Evolutionary conservation across 1,140 invertebrate genomes (phyloP).

Genomic region (Limonius californicus): DNA sequence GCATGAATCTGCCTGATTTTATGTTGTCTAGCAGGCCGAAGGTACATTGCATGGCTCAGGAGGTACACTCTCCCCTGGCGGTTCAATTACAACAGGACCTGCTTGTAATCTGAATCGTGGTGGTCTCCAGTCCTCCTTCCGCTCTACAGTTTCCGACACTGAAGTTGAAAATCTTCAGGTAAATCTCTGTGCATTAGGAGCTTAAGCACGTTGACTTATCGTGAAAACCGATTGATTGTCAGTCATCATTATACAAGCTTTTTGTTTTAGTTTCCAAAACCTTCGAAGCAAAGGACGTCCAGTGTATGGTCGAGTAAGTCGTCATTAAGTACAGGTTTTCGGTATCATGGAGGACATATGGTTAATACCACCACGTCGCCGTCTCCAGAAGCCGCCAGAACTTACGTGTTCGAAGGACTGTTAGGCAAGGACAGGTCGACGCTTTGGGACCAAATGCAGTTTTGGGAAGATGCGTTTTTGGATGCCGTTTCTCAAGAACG

Average conservation of each 20-base stretch:
- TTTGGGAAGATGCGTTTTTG: slow-evolving; percentile 99
- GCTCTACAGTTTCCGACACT: slow-evolving; percentile 89
- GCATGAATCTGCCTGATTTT: slow-evolving; percentile 44
- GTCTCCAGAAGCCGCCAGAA: slow-evolving; percentile 79
- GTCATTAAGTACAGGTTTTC: slow-evolving; percentile 79
- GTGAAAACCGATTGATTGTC: neutral
- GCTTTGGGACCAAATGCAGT: slow-evolving; percentile 99
- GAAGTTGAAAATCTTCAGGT: slow-evolving; percentile 87
- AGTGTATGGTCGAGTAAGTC: slow-evolving; percentile 93
- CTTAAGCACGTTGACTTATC: neutral
- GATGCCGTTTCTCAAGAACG: slow-evolving; percentile 98
- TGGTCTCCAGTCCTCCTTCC: slow-evolving; percentile 62
- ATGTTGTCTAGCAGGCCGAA: slow-evolving; percentile 47
- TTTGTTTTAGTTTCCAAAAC: slow-evolving; percentile 56
- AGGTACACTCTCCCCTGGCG: slow-evolving; percentile 55
- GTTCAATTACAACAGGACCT: slow-evolving; percentile 79
- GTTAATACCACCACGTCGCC: slow-evolving; percentile 77
- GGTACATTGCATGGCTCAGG: slow-evolving; percentile 61
- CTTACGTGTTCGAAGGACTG: slow-evolving; percentile 88
- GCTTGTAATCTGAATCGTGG: slow-evolving; percentile 56
- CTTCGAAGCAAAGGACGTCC: slow-evolving; percentile 72
- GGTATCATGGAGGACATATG: slow-evolving; percentile 84
- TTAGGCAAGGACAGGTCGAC: slow-evolving; percentile 65
- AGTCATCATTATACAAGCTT: neutral
- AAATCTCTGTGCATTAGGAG: slow-evolving; percentile 40